These are phyloP conservation scores for Rhipidura dahli DNA, from an alignment of 2,113 vertebrate genomes.

Conservation along the genomic window DNA sequence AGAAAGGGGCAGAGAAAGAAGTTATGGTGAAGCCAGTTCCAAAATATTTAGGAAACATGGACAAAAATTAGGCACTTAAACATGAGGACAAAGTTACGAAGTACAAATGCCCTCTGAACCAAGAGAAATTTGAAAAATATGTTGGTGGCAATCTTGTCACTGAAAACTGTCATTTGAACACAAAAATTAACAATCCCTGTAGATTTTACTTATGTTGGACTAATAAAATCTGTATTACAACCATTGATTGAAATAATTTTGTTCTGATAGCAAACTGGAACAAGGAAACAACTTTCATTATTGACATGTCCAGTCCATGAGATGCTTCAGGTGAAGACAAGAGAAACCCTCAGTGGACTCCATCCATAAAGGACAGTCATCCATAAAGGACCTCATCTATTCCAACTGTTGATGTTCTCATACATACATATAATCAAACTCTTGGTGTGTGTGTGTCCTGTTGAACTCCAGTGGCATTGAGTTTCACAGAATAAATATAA, in stretches of 20 bases:
- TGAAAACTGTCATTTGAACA: background rate
- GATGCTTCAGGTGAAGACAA: background rate
- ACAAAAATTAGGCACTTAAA: background rate
- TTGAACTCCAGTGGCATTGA: background rate
- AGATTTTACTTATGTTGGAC: background rate
- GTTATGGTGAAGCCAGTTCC: background rate
- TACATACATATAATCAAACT: background rate
- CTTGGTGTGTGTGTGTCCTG: background rate
- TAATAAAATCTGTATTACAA: background rate
- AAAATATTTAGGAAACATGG: background rate
- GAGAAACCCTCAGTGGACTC: background rate
- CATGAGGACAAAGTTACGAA: background rate
- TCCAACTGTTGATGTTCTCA: background rate
- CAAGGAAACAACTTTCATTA: background rate
- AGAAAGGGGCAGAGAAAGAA: background rate
- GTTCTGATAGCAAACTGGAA: background rate
- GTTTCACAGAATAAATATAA: background rate
- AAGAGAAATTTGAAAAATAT: background rate
- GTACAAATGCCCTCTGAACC: background rate
- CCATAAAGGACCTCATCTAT: background rate
- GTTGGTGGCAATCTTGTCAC: background rate
- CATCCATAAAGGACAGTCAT: background rate
- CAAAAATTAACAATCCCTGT: background rate
- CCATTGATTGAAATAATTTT: background rate
- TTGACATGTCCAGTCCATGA: background rate